Evolutionary conservation across 2,888 invertebrate species (phyloP).

Genomic region (Diaprepes abbreviatus): DNA sequence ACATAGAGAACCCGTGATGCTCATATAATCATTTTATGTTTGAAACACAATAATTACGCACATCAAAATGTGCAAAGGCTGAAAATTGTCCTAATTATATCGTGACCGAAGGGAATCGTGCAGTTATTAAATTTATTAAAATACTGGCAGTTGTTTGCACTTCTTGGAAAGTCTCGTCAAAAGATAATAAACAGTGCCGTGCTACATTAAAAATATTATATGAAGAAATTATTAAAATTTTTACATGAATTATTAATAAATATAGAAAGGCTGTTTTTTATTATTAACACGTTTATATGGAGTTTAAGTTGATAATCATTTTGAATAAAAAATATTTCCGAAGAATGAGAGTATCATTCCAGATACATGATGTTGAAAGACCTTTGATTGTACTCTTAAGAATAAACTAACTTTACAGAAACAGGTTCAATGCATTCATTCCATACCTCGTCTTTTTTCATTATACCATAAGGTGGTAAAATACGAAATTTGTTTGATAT

Average conservation of each 20-base stretch:
- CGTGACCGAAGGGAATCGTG: slow-evolving; percentile 65
- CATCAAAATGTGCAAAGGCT: slow-evolving; percentile 53
- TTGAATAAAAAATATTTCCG: too few species aligned
- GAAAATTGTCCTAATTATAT: slow-evolving; percentile 64
- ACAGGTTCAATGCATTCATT: too few species aligned
- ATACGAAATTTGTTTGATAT: too few species aligned
- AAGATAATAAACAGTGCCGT: slow-evolving; percentile 47
- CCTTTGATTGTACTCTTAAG: too few species aligned
- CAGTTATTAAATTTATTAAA: slow-evolving; percentile 66
- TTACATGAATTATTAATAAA: background rate
- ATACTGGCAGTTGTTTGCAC: slow-evolving; percentile 62
- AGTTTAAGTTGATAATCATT: too few species aligned
- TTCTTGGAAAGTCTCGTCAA: slow-evolving; percentile 59
- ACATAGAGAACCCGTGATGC: slow-evolving; percentile 21
- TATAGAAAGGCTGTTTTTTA: too few species aligned
- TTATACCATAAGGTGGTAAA: too few species aligned
- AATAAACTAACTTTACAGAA: too few species aligned
- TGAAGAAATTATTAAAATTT: background rate
- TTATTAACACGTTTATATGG: too few species aligned
- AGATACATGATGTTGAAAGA: too few species aligned
- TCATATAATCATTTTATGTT: slow-evolving; percentile 46
- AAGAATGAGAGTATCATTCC: too few species aligned
- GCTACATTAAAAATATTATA: background rate
- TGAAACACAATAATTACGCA: slow-evolving; percentile 51
- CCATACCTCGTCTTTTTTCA: too few species aligned